These are phyloP conservation scores for Lepilemur ruficaudatus DNA, from an alignment of 2,797 vertebrate genomes.

Conservation along the genomic window DNA sequence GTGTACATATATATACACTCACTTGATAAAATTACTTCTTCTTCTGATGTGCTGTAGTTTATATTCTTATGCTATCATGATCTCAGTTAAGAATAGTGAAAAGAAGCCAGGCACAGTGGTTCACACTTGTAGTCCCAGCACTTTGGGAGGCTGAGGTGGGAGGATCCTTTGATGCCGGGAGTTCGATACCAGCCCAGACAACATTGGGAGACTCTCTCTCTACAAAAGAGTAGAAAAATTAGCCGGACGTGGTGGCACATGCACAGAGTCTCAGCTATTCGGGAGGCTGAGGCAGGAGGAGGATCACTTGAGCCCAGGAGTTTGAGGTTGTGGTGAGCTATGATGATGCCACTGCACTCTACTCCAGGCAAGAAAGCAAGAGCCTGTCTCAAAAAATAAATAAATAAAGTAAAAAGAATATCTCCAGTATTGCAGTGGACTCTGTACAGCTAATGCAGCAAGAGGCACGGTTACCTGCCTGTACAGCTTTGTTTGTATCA, in stretches of 20 bases:
- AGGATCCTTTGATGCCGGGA: not conserved
- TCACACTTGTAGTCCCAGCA: not conserved
- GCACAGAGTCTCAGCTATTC: not conserved
- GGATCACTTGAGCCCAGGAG: not conserved
- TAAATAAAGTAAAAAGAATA: not conserved
- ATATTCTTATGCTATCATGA: not conserved
- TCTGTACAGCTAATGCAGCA: not conserved
- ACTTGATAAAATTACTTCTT: not conserved
- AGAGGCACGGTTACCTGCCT: not conserved
- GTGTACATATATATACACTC: not conserved
- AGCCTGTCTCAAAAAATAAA: not conserved
- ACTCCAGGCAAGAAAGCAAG: not conserved
- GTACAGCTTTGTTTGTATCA: not conserved
- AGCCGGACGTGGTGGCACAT: not conserved
- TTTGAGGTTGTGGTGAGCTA: not conserved
- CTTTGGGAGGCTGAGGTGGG: not conserved
- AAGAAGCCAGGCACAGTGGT: not conserved
- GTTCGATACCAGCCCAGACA: not conserved
- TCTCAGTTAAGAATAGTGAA: not conserved
- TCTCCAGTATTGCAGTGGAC: not conserved
- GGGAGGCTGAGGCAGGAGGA: not conserved
- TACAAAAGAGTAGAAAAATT: not conserved
- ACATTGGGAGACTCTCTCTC: not conserved
- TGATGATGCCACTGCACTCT: not conserved
- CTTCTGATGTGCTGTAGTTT: not conserved